These are phyloP conservation scores for Dreissena polymorpha DNA, from an alignment of 1,140 invertebrate species.

Conservation along the genomic window DNA sequence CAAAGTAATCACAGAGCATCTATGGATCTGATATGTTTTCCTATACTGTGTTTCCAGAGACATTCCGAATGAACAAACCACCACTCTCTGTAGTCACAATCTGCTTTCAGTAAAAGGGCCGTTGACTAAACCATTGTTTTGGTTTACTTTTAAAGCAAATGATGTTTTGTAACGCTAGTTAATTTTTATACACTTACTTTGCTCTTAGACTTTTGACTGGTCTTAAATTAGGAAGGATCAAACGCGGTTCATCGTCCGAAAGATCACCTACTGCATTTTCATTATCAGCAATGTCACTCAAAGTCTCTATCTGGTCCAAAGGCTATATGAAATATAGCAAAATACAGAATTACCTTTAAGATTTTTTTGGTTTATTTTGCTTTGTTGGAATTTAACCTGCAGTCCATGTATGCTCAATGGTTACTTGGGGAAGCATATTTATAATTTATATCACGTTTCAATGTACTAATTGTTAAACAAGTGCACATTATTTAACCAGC, in stretches of 20 bases:
- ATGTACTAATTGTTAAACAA: too few species aligned
- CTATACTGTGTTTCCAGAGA: neutral
- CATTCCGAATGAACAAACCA: neutral
- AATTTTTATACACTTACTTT: slow-evolving; percentile 45
- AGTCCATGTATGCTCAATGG: too few species aligned
- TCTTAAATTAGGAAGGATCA: slow-evolving; percentile 52
- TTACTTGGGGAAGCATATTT: too few species aligned
- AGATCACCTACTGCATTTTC: slow-evolving; percentile 54
- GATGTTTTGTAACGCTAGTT: too few species aligned
- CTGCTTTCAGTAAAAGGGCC: too few species aligned
- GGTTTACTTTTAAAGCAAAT: too few species aligned
- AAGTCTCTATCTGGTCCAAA: slow-evolving; percentile 51
- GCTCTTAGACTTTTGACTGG: slow-evolving; percentile 35
- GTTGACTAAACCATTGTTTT: too few species aligned
- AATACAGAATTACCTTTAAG: neutral
- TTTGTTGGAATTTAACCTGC: too few species aligned
- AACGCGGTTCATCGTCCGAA: slow-evolving; percentile 52
- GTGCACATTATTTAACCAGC: too few species aligned
- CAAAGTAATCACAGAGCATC: neutral
- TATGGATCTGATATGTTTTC: neutral
- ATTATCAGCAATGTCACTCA: slow-evolving; percentile 53
- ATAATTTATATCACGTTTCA: too few species aligned
- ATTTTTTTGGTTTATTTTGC: too few species aligned
- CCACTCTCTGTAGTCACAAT: too few species aligned
- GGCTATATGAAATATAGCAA: slow-evolving; percentile 35